Evolutionary conservation across 1,140 invertebrate genomes (phyloP).

Genomic region (Ceratina australensis): DNA sequence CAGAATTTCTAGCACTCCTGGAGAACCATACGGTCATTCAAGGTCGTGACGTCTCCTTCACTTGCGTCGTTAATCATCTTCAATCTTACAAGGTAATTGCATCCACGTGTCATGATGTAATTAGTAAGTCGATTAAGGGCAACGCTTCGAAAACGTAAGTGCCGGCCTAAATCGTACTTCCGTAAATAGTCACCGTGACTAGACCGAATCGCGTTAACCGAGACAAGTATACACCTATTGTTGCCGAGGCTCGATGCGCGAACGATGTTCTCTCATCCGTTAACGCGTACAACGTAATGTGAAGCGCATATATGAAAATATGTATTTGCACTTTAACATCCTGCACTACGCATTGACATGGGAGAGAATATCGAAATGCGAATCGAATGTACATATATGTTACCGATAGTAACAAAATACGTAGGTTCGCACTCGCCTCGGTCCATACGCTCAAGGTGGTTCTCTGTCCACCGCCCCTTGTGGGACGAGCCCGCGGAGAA

Average conservation of each 20-base stretch:
- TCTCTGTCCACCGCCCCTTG: constrained; percentile 33
- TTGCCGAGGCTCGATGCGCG: background rate
- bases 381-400: background rate
- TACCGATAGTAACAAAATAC: constrained; percentile 24
- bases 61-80: constrained; percentile 92
- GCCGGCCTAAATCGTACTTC: constrained; percentile 23
- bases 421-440: constrained; percentile 3
- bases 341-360: too few species aligned
- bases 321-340: too few species aligned
- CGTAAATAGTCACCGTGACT: constrained; percentile 9
- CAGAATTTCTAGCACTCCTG: constrained; percentile 88
- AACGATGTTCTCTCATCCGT: background rate
- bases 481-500: constrained; percentile 50
- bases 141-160: constrained; percentile 40
- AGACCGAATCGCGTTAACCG: background rate
- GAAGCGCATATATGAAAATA: too few species aligned
- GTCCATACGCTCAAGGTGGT: background rate
- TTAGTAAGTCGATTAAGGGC: constrained; percentile 61
- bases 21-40: constrained; percentile 91
- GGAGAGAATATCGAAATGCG: too few species aligned
- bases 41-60: constrained; percentile 91
- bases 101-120: constrained; percentile 40
- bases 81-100: constrained; percentile 89
- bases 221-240: background rate
- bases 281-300: too few species aligned